Evolutionary conservation across 2,113 vertebrate genomes (phyloP).

Genomic region (Pandion haliaetus): DNA sequence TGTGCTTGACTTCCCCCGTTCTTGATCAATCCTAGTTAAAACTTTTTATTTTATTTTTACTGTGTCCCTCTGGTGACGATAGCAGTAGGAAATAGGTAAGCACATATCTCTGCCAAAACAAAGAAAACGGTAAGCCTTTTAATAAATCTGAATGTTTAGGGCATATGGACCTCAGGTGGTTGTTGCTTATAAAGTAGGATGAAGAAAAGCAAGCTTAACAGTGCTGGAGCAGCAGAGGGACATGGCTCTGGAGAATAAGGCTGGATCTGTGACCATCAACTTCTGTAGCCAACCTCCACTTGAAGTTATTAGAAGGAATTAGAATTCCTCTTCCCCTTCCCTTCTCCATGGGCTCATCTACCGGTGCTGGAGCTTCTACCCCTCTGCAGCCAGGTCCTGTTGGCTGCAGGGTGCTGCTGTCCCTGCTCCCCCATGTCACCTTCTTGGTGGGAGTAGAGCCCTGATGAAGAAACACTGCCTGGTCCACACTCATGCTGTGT

Average conservation of each 20-base stretch:
- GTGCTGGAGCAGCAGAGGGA: neutral
- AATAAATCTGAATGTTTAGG: neutral
- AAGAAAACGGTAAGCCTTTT: neutral
- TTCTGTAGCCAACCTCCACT: neutral
- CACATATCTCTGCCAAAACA: neutral
- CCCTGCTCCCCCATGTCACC: neutral
- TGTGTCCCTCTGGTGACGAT: neutral
- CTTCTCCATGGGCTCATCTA: fast-evolving
- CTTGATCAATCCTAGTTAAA: neutral
- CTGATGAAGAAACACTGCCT: neutral
- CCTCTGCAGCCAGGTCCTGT: neutral
- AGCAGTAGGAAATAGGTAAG: neutral
- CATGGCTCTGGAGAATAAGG: neutral
- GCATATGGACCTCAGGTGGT: neutral
- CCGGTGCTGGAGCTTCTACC: neutral
- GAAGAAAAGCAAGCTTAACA: neutral
- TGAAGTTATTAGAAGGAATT: neutral
- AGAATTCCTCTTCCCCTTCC: neutral
- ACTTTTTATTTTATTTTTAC: neutral
- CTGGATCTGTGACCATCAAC: neutral
- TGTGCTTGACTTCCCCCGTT: neutral
- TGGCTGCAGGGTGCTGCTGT: neutral
- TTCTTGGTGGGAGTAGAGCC: neutral
- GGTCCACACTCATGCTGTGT: fast-evolving
- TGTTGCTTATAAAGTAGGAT: neutral